Conservation (phyloP, 2,113 vertebrate genomes). For the Gadus chalcogrammus region DNA sequence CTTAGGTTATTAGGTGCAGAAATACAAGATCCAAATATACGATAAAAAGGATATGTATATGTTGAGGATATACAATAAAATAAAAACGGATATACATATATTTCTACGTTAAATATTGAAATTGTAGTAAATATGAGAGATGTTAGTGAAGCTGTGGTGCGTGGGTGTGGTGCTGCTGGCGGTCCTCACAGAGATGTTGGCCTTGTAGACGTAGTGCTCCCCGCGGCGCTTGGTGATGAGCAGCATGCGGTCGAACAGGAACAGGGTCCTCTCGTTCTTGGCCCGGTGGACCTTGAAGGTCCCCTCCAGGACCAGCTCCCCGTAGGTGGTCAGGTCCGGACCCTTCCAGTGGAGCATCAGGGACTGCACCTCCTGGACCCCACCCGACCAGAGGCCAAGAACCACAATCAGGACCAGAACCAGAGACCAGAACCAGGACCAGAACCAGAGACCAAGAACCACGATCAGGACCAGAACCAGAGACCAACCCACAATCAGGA, state of each 20-base stretch:
- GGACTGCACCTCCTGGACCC: slow-evolving; percentile 86
- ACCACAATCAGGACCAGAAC: too few species aligned
- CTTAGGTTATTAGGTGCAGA: too few species aligned
- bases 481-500: too few species aligned
- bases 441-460: too few species aligned
- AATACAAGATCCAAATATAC: too few species aligned
- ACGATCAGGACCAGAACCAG: too few species aligned
- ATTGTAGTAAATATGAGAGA: too few species aligned
- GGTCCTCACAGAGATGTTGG: slow-evolving; percentile 81
- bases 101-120: neutral
- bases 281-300: slow-evolving; percentile 84
- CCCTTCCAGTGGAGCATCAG: slow-evolving; percentile 92
- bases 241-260: slow-evolving; percentile 87
- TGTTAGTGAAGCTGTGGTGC: neutral
- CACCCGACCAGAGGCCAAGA: too few species aligned
- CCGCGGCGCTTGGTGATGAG: slow-evolving; percentile 87
- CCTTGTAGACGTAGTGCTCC: slow-evolving; percentile 87
- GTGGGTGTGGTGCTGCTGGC: neutral
- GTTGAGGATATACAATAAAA: too few species aligned
- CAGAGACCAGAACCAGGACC: too few species aligned
- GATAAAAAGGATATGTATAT: too few species aligned
- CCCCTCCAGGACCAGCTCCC: slow-evolving; percentile 93
- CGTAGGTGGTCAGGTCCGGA: slow-evolving; percentile 85
- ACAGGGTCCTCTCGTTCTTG: slow-evolving; percentile 87
- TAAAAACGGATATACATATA: neutral